Evolutionary conservation across 2,113 vertebrate species (phyloP), one percentile per base, ranked within the genome.

Genomic region (Mesitornis unicolor): DNA sequence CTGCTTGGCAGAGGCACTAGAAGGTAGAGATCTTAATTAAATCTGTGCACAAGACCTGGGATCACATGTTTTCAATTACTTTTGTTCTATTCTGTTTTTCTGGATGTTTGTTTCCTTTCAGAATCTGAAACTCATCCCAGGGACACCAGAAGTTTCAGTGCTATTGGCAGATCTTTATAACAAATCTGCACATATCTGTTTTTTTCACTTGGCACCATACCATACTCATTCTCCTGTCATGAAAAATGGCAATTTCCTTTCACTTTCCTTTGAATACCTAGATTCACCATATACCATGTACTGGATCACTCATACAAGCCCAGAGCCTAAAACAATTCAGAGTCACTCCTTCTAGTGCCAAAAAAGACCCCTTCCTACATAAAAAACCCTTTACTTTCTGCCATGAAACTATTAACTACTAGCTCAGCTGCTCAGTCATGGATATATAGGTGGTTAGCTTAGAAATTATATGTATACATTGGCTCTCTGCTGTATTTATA

Each of bases 21-120:
- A 93, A 97, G 93, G 90, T 87, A 94, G 81, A 95, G 84, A 92
- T 95, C 95, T 93, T 95, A 93, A 97, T 96, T 95, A 97, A 86
- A 96, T 73, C 75, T 70, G 59, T 60, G 54, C 75, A 89, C 36
- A 91, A 95, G 71, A 92, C 82, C 56, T 51, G 9, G 40, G 28
- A 90, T 89, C 71, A 70, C 68, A 59, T 84, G 82, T 45, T 93
- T 90, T 85, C 79, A 45, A 76, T 88, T 77, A 80, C 25, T 68
- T 75, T 31, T 51, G 6, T 65, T 94, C 36, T 81, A 43, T 80
- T 83, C 33, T 79, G 36, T 15, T 93, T 89, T 86, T 64, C 74
- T 94, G 57, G 38, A 13, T 68, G 57, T 35, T 87, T 85, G 28
- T 69, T 92, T 92, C 20, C 36, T 87, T 91, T 79, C 35, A 77